Conservation (phyloP, 2,797 vertebrate species). For the Tragelaphus oryx region DNA sequence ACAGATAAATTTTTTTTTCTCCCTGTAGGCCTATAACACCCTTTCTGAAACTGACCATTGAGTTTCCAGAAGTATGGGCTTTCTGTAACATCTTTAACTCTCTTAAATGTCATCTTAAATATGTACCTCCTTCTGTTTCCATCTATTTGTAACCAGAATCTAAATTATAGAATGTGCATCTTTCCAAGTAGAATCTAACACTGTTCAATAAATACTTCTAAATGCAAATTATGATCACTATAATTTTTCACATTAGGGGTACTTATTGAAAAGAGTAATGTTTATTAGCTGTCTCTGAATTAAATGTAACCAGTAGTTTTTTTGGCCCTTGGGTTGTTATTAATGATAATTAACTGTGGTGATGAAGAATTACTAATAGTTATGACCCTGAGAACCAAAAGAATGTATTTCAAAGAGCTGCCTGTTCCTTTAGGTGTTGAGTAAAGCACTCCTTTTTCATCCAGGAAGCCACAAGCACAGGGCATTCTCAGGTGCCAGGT, state of each 20-base stretch:
- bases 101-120: constrained; percentile 50
- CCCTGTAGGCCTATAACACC: constrained; percentile 1
- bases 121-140: constrained; percentile 43
- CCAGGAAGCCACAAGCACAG: not conserved
- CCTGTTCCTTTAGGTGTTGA: not conserved
- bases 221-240: constrained; percentile 47
- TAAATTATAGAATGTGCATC: constrained; percentile 51
- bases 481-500: not conserved
- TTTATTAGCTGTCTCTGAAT: constrained; percentile 55
- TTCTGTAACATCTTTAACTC: constrained; percentile 37
- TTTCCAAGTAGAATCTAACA: constrained; percentile 28
- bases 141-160: constrained; percentile 39
- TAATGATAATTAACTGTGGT: constrained; percentile 59
- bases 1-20: not conserved
- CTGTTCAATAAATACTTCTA: constrained; percentile 40
- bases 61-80: constrained; percentile 17
- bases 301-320: constrained; percentile 53
- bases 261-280: constrained; percentile 50
- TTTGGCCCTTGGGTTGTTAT: constrained; percentile 9
- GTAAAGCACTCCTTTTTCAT: constrained; percentile 12
- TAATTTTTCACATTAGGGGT: constrained; percentile 48
- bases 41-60: constrained; percentile 37
- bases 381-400: constrained; percentile 37
- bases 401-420: constrained; percentile 8
- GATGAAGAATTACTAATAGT: constrained; percentile 42